Percentiles rank a stretch among this genome's conserved stretches.
These are phyloP conservation scores for Apamea crenata DNA, from an alignment of 2,888 invertebrate species.

Conservation along the genomic window DNA sequence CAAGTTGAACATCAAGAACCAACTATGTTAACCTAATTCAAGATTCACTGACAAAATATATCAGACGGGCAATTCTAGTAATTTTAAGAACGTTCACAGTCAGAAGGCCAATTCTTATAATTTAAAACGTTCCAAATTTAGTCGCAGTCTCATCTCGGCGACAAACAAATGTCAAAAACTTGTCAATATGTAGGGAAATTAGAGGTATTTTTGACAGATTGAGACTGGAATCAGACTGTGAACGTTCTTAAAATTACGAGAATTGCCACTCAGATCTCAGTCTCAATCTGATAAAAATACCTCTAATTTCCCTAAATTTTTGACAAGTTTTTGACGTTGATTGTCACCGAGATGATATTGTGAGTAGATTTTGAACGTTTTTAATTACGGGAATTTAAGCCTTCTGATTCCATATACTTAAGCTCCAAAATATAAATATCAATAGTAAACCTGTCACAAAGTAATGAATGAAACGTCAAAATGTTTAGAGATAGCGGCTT, in stretches of 20 bases:
- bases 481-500: constrained; percentile 37
- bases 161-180: no score
- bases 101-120: no score
- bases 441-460: constrained; percentile 20
- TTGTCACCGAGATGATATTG: background rate
- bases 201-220: no score
- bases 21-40: constrained; percentile 12
- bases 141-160: no score
- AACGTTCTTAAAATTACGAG: no score
- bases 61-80: background rate
- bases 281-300: background rate
- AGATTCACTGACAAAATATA: constrained; percentile 6
- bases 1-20: background rate
- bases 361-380: background rate
- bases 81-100: no score
- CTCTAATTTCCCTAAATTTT: background rate
- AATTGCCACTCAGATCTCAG: no score
- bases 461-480: constrained; percentile 42
- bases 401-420: background rate
- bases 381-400: background rate
- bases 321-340: background rate
- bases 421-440: constrained; percentile 7
- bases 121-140: no score
- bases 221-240: no score
- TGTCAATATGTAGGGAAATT: no score